Conservation (phyloP, 2,113 vertebrate species). For the Esox niger region DNA sequence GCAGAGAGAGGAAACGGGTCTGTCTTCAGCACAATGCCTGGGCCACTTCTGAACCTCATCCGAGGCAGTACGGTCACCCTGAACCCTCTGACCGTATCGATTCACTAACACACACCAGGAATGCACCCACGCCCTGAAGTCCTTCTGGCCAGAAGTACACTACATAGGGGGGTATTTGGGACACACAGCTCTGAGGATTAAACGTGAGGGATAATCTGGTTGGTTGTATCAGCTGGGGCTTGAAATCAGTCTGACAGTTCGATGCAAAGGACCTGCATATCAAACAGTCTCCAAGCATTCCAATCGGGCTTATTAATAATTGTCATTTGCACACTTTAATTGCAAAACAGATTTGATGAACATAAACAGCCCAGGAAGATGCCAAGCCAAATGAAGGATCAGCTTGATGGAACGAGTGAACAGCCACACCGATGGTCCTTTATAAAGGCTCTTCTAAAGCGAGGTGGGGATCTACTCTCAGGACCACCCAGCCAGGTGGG, state of each 20-base stretch:
- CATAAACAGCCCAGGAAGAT: too few relatives aligned
- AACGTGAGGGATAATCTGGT: neutral
- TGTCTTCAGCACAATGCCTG: neutral
- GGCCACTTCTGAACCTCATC: too few relatives aligned
- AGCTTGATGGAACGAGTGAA: too few relatives aligned
- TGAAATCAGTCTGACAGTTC: constrained; percentile 9
- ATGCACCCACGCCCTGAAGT: neutral
- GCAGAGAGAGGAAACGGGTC: neutral
- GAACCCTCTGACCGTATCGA: too few relatives aligned
- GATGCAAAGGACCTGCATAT: constrained; percentile 6
- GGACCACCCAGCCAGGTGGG: too few relatives aligned
- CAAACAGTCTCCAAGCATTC: neutral
- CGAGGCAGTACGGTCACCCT: too few relatives aligned
- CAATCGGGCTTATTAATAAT: neutral
- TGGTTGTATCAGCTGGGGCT: neutral
- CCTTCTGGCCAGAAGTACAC: neutral
- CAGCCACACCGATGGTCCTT: too few relatives aligned
- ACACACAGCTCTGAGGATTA: neutral
- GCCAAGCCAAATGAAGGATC: too few relatives aligned
- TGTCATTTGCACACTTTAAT: neutral
- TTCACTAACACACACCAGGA: too few relatives aligned
- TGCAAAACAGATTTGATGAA: neutral
- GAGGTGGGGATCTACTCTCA: too few relatives aligned
- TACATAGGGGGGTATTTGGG: too few relatives aligned
- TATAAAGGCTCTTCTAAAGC: too few relatives aligned